Conservation (phyloP, 2,113 vertebrate species). For the Colossoma macropomum region DNA sequence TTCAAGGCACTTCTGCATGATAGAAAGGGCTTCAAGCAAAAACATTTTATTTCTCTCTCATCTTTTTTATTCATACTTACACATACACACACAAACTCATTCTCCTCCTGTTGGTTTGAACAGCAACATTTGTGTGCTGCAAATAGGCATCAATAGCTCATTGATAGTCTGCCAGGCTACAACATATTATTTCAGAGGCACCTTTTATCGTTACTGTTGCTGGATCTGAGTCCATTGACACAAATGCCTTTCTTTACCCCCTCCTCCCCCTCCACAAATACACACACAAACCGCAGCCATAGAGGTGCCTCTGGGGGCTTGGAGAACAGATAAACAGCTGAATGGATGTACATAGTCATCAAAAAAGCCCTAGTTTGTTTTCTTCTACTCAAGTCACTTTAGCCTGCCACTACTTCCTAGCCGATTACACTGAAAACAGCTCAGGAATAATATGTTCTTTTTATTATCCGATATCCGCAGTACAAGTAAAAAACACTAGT, state of each 20-base stretch:
- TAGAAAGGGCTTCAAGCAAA: not conserved
- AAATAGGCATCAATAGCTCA: slow-evolving; percentile 29
- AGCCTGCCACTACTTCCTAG: not conserved
- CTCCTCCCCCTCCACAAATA: not conserved
- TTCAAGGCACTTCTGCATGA: slow-evolving; percentile 4
- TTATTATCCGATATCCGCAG: slow-evolving; percentile 4
- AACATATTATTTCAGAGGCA: slow-evolving; percentile 17
- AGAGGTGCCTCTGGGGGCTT: slow-evolving; percentile 33
- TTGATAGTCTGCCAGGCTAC: slow-evolving; percentile 1
- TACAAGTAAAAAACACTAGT: not conserved
- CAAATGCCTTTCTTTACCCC: not conserved
- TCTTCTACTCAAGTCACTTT: not conserved
- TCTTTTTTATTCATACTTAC: not conserved
- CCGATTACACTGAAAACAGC: not conserved
- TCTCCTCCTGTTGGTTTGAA: not conserved
- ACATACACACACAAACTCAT: not conserved
- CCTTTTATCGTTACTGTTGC: slow-evolving; percentile 22
- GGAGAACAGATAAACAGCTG: slow-evolving; percentile 33
- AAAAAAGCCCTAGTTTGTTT: slow-evolving; percentile 34
- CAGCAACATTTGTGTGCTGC: not conserved
- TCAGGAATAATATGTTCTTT: slow-evolving; percentile 29
- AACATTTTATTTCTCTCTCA: not conserved
- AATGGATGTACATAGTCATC: slow-evolving; percentile 23
- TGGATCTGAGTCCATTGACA: slow-evolving; percentile 31
- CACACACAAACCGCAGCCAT: slow-evolving; percentile 11